These are phyloP conservation scores for Ophion costatus DNA, from an alignment of 2,888 invertebrate genomes.

Conservation along the genomic window DNA sequence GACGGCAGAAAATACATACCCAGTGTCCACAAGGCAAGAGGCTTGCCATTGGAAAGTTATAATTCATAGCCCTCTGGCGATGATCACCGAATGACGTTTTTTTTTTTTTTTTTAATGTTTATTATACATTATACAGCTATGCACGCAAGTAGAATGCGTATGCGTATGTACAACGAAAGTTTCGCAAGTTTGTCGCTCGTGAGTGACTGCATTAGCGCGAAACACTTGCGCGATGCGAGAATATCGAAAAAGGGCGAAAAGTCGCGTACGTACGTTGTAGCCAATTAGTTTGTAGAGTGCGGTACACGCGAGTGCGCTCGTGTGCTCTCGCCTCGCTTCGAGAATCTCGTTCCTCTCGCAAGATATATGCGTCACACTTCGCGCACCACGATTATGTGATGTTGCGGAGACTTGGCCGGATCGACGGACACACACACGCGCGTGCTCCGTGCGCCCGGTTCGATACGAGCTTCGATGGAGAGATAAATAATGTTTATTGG, in stretches of 20 bases:
- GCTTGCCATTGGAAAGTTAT: conserved; percentile 53
- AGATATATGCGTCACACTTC: conserved; percentile 40
- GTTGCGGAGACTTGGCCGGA: conserved; percentile 43
- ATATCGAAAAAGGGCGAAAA: conserved; percentile 63
- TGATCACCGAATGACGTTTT: conserved; percentile 37
- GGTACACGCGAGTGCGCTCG: conserved; percentile 37
- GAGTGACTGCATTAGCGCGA: conserved; percentile 29
- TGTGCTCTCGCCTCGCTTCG: conserved; percentile 36
- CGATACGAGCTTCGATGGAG: conserved; percentile 51
- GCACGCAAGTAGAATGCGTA: not conserved
- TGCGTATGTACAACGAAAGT: conserved; percentile 22
- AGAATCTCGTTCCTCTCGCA: conserved; percentile 45
- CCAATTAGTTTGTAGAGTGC: conserved; percentile 64
- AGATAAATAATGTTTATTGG: conserved; percentile 66
- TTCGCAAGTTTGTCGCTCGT: conserved; percentile 44
- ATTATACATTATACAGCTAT: not conserved
- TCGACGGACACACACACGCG: conserved; percentile 39
- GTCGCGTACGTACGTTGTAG: conserved; percentile 38
- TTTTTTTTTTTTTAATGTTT: not conserved
- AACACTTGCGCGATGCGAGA: conserved; percentile 48
- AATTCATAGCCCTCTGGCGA: conserved; percentile 41
- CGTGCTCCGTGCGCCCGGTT: not conserved
- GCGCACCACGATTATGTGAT: conserved; percentile 33
- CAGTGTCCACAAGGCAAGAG: conserved; percentile 26
- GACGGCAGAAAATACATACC: conserved; percentile 3